Evolutionary conservation across 2,888 invertebrate genomes (phyloP).

Genomic region (Fragum fragum): DNA sequence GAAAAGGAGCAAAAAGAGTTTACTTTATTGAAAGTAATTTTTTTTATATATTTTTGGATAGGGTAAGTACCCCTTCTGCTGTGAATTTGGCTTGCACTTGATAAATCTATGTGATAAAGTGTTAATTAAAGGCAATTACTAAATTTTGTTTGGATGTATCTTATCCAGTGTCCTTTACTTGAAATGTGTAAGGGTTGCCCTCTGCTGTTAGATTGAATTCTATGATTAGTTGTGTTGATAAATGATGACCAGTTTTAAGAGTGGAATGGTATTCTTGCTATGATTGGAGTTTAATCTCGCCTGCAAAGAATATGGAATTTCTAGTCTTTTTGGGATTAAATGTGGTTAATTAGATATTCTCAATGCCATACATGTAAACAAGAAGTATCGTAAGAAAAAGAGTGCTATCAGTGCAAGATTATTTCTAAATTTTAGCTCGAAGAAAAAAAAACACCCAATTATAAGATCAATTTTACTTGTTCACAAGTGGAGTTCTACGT

Average conservation of each 20-base stretch:
- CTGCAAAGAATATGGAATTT: not conserved
- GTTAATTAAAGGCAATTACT: not conserved
- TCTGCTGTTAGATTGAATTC: slow-evolving; percentile 34
- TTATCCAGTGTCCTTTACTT: not conserved
- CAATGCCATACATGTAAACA: slow-evolving; percentile 48
- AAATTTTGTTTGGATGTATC: slow-evolving; percentile 17
- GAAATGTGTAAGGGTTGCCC: not conserved
- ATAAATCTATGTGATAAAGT: slow-evolving; percentile 1
- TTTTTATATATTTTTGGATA: too few species aligned
- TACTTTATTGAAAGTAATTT: too few species aligned
- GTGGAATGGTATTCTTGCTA: slow-evolving; percentile 3
- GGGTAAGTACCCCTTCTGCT: too few species aligned
- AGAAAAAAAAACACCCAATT: too few species aligned
- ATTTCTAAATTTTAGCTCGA: too few species aligned
- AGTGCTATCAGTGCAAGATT: too few species aligned
- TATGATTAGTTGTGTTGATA: slow-evolving; percentile 56
- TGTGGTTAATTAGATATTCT: slow-evolving; percentile 27
- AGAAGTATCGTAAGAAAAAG: not conserved
- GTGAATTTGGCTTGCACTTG: too few species aligned
- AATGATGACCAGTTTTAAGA: slow-evolving; percentile 51
- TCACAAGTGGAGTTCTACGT: slow-evolving; percentile 1
- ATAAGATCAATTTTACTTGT: not conserved
- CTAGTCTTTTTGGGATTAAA: not conserved
- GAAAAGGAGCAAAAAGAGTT: too few species aligned
- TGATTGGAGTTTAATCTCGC: slow-evolving; percentile 1